Evolutionary conservation across 1,140 invertebrate genomes (phyloP), one percentile per base, ranked within the genome.

Genomic region (Macrobrachium nipponense): DNA sequence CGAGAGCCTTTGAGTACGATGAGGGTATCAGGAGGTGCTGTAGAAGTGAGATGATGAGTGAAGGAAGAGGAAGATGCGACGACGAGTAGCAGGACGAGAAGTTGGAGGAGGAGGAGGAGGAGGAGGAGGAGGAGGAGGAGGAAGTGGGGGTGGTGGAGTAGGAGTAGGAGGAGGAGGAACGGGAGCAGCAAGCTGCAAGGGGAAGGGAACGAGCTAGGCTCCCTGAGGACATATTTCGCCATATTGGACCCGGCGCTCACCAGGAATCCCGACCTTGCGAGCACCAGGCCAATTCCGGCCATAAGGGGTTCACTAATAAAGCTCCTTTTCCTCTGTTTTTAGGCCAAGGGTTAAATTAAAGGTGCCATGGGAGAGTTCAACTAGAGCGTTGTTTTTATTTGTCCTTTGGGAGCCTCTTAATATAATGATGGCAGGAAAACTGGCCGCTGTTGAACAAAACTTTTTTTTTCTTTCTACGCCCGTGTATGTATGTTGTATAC

Each of bases 191-290:
- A 61, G 76, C 5, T 20, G 76, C 18, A 58, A 18, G 23, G 18
- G 59, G 23, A 36, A 59, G 76, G 43, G 18, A 58, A 62, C 11
- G 44, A 36, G 18, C 7, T 15, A 20, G 18, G n/a, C 20, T 66
- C 77, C 77, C 77, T 80, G 23, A 80, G 77, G 77, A 80, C 77
- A 66, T 80, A 80, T 80, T 66, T 62, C 60, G 77, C 61, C 61
- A 66, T 80, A 80, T 80, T 80, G 77, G 77, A 64, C 61, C 36
- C 60, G 43, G 23, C 4, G 27, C 61, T 64, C 61, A 44, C 27
- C 36, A 80, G 59, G 77, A 80, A 80, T 80, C 77, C 77, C 27
- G 36, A 23, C 66, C 20, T 27, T 36, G 66, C 20, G 20, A n/a
- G 20, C 23, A 15, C 8, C 36, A 66, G 0, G 18, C 59, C 61